Evolutionary conservation across 2,797 vertebrate species (phyloP).

Genomic region (Sternarchorhynchus goeldii): DNA sequence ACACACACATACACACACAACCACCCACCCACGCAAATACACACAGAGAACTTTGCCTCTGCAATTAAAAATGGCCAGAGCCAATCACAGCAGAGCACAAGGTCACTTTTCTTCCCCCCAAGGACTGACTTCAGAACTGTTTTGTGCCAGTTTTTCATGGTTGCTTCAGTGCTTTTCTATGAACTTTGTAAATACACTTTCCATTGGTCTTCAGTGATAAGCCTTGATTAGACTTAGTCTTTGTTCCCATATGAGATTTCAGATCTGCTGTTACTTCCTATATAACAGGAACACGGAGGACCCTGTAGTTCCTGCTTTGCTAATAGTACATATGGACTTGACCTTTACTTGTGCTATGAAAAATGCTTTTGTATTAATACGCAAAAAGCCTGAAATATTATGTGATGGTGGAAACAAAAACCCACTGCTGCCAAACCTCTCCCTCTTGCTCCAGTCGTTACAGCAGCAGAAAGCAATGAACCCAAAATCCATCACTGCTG

Average conservation of each 20-base stretch:
- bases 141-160: slow-evolving; percentile 19
- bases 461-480: slow-evolving; percentile 44
- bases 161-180: background rate
- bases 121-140: slow-evolving; percentile 21
- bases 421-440: slow-evolving; percentile 35
- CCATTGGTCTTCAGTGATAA: slow-evolving; percentile 1
- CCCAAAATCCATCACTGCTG: slow-evolving; percentile 36
- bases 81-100: background rate
- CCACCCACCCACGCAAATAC: too few species aligned
- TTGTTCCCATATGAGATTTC: background rate
- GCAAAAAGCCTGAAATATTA: background rate
- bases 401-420: slow-evolving; percentile 15
- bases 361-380: too few species aligned
- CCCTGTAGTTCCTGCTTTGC: background rate
- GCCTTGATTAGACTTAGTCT: background rate
- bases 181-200: slow-evolving; percentile 31
- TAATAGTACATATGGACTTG: slow-evolving; percentile 3
- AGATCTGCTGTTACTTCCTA: background rate
- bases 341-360: background rate
- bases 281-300: slow-evolving; percentile 17
- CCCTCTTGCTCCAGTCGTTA: slow-evolving; percentile 51
- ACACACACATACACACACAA: too few species aligned
- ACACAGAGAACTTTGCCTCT: background rate
- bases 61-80: background rate
- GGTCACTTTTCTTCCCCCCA: background rate